A percentile compares a stretch with the other conserved stretches of the same genome.
These are phyloP conservation scores for Telmatherina bonti DNA, from an alignment of 2,797 vertebrate species.

Conservation along the genomic window DNA sequence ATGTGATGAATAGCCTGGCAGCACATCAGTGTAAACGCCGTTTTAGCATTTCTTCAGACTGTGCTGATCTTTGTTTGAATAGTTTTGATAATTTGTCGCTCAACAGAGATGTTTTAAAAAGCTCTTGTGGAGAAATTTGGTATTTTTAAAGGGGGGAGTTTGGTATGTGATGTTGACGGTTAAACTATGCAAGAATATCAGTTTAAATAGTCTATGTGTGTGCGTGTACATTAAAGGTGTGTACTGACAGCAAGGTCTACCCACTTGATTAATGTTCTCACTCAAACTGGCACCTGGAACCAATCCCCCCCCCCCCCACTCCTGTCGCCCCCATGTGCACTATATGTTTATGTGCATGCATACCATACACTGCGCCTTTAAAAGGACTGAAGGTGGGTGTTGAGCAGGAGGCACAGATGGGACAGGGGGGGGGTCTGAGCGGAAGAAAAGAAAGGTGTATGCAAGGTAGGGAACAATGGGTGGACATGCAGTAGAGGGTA, in stretches of 20 bases:
- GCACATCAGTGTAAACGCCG: conserved; percentile 38
- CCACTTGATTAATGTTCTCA: conserved; percentile 85
- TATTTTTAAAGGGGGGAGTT: conserved; percentile 19
- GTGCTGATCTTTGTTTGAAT: conserved; percentile 28
- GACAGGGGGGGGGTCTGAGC: conserved; percentile 23
- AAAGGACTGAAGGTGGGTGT: conserved; percentile 53
- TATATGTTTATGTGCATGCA: conserved; percentile 46
- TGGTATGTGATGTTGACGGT: background rate
- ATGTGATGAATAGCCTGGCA: conserved; percentile 60
- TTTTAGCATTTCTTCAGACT: conserved; percentile 38
- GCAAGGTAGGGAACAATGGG: conserved; percentile 69
- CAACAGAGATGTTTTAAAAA: background rate
- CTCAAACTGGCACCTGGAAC: conserved; percentile 84
- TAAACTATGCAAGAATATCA: background rate
- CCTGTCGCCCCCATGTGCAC: conserved; percentile 48
- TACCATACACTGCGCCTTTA: conserved; percentile 50
- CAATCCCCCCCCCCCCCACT: conserved; percentile 67
- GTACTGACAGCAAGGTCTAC: conserved; percentile 75
- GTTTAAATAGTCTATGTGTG: conserved; percentile 11
- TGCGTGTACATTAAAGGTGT: conserved; percentile 52
- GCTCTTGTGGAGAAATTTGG: background rate
- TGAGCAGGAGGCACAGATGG: conserved; percentile 68
- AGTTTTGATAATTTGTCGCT: conserved; percentile 30
- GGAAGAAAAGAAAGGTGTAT: conserved; percentile 74
- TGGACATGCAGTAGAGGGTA: conserved; percentile 65